Evolutionary conservation across 1,140 invertebrate genomes (phyloP).

Genomic region (Oscheius sp.): DNA sequence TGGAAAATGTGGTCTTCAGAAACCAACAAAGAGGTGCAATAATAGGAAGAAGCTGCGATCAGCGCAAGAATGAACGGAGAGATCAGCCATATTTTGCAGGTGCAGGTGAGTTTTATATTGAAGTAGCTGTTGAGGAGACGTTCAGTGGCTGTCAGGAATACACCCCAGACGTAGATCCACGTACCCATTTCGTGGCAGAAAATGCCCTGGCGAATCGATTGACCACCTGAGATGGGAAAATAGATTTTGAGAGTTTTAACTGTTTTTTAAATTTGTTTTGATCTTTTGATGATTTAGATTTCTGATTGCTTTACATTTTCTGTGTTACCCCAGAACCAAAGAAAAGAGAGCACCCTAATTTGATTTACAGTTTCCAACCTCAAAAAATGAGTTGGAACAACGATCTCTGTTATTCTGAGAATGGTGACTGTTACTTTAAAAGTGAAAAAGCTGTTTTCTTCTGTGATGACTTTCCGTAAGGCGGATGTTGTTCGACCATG

Average conservation of each 20-base stretch:
- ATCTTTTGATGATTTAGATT: too few species aligned
- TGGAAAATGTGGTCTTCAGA: background rate
- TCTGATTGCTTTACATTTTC: too few species aligned
- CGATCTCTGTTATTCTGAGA: too few species aligned
- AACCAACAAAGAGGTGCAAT: background rate
- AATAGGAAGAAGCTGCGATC: background rate
- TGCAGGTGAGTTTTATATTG: background rate
- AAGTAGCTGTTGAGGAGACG: background rate
- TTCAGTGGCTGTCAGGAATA: background rate
- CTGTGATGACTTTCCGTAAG: too few species aligned
- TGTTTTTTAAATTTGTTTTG: background rate
- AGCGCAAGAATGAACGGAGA: background rate
- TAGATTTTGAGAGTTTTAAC: too few species aligned
- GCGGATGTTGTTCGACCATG: too few species aligned
- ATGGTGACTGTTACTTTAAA: too few species aligned
- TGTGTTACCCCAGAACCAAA: background rate
- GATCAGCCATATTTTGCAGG: background rate
- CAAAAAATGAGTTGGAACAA: too few species aligned
- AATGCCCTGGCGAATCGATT: background rate
- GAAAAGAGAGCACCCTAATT: too few species aligned
- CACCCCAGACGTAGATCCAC: background rate
- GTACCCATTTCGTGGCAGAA: slow-evolving; percentile 2
- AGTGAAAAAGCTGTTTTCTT: too few species aligned
- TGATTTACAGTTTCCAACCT: too few species aligned
- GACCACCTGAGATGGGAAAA: background rate